These are phyloP conservation scores for Taenaris catops DNA, from an alignment of 2,888 invertebrate genomes.

Conservation along the genomic window DNA sequence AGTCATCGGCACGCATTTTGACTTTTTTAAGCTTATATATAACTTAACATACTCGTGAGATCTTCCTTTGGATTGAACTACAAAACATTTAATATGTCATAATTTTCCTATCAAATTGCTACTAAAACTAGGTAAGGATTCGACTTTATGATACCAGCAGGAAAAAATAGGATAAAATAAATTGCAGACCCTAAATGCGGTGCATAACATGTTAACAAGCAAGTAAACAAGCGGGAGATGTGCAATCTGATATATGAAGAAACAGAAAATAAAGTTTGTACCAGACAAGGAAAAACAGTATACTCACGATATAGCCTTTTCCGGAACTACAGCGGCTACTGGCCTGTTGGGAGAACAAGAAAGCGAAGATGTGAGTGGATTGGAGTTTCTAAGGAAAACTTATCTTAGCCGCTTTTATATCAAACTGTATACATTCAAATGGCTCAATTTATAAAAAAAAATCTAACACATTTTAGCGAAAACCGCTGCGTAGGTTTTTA, in stretches of 20 bases:
- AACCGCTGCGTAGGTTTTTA: conserved; percentile 9
- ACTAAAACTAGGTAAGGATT: no score
- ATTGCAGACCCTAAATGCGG: background rate
- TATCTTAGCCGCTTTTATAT: conserved; percentile 11
- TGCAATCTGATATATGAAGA: conserved; percentile 14
- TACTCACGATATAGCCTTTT: conserved; percentile 97
- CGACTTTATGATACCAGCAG: no score
- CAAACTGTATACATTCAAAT: conserved; percentile 4
- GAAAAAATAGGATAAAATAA: no score
- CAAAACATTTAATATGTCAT: no score
- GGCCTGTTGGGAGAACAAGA: conserved; percentile 85
- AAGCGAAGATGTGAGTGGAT: conserved; percentile 78
- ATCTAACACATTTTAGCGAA: conserved; percentile 2
- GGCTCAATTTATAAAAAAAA: background rate
- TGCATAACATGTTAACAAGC: conserved; percentile 27
- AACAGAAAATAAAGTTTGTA: no score
- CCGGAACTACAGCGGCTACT: conserved; percentile 96
- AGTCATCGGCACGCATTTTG: no score
- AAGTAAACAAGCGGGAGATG: conserved; percentile 21
- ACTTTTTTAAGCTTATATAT: no score
- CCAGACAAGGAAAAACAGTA: conserved; percentile 59
- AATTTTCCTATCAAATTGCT: no score
- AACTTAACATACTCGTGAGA: no score
- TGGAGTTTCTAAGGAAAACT: conserved; percentile 32
- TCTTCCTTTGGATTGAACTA: no score